Conservation (phyloP, 1,140 invertebrate species). For the Sweltsa coloradensis region DNA sequence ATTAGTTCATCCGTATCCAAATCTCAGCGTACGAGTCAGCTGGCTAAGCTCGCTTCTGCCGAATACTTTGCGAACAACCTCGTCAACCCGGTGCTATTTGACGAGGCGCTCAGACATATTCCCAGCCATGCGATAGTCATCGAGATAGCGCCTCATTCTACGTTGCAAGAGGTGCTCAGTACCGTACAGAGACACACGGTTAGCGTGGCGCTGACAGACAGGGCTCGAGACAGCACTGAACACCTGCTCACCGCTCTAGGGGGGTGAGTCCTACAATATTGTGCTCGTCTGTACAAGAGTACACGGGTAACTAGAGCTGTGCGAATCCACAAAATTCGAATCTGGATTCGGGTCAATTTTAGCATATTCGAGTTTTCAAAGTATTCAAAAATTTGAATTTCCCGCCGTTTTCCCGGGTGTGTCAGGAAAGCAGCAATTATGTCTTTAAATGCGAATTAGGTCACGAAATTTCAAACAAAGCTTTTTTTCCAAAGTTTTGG, state of each 20-base stretch:
- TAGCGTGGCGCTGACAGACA: conserved; percentile 43
- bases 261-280: conserved; percentile 38
- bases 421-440: too few species aligned
- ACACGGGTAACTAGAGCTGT: too few species aligned
- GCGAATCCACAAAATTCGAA: too few species aligned
- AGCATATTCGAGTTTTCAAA: too few species aligned
- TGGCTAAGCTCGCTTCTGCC: conserved; percentile 39
- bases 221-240: conserved; percentile 32
- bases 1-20: conserved; percentile 43
- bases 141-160: conserved; percentile 43
- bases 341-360: too few species aligned
- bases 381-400: too few species aligned
- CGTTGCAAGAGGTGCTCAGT: conserved; percentile 45
- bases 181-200: conserved; percentile 34
- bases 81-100: conserved; percentile 37
- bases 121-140: conserved; percentile 43
- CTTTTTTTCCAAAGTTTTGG: too few species aligned
- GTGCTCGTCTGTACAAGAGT: too few species aligned
- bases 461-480: too few species aligned
- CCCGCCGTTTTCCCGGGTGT: too few species aligned
- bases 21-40: conserved; percentile 32
- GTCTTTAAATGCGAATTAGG: too few species aligned
- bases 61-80: conserved; percentile 52
- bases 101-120: conserved; percentile 41
- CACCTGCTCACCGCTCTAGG: conserved; percentile 37